Evolutionary conservation across 2,113 vertebrate genomes (phyloP).

Genomic region (Natator depressus): DNA sequence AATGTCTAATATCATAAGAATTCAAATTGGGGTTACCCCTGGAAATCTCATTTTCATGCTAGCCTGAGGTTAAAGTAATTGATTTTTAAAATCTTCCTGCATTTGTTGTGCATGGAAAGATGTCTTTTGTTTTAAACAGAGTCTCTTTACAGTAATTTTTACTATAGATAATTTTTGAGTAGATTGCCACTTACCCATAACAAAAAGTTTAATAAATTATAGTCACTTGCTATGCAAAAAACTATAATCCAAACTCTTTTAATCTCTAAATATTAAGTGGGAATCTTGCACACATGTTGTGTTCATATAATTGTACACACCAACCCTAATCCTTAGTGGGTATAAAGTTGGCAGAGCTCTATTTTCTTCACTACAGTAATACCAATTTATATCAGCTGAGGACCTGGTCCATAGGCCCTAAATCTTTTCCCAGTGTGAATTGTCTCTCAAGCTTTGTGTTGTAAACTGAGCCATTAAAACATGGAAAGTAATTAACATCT

Average conservation of each 20-base stretch:
- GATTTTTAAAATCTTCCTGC: neutral
- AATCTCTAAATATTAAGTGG: constrained; percentile 4
- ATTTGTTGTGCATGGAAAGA: neutral
- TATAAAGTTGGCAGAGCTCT: neutral
- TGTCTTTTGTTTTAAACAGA: neutral
- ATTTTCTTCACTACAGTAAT: neutral
- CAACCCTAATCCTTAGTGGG: neutral
- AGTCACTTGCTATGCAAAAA: constrained; percentile 38
- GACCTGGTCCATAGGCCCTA: constrained; percentile 59
- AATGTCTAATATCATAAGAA: neutral
- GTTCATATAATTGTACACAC: neutral
- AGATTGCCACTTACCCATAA: neutral
- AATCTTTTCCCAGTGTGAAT: constrained; percentile 6
- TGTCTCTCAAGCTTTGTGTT: constrained; percentile 4
- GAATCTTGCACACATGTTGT: neutral
- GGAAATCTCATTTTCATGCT: neutral
- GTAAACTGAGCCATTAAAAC: constrained; percentile 77
- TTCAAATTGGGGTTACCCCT: neutral
- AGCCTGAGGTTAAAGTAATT: neutral
- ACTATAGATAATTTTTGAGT: neutral
- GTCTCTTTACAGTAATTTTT: neutral
- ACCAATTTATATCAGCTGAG: constrained; percentile 11
- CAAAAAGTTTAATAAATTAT: neutral
- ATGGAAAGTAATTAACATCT: constrained; percentile 71
- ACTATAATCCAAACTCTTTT: constrained; percentile 13